These are phyloP conservation scores for Hemitrygon akajei DNA, from an alignment of 2,797 vertebrate species.

Conservation along the genomic window DNA sequence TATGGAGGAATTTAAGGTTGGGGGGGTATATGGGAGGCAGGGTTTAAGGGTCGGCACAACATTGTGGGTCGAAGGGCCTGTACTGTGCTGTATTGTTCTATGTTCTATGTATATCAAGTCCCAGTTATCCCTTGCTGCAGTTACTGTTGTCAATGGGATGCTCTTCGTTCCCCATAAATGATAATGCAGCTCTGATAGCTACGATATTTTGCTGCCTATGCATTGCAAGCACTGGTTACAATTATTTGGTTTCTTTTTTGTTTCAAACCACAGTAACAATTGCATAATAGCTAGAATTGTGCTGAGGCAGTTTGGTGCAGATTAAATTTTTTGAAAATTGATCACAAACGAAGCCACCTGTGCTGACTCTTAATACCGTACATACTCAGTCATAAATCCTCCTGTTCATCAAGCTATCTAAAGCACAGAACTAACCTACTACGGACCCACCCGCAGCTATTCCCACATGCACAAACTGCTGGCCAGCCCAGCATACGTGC, in stretches of 20 bases:
- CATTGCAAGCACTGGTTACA: background rate
- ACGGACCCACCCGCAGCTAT: background rate
- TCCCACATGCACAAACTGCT: background rate
- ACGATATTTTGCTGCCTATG: background rate
- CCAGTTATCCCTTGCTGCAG: background rate
- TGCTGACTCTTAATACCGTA: background rate
- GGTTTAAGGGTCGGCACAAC: too few relatives aligned
- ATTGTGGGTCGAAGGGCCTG: too few relatives aligned
- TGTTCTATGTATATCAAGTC: too few relatives aligned
- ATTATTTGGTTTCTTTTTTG: background rate
- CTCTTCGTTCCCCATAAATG: background rate
- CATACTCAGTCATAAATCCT: background rate
- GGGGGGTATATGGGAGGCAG: too few relatives aligned
- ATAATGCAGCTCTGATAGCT: background rate
- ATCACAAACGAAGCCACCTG: background rate
- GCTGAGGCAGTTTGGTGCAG: background rate
- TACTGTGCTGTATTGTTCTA: too few relatives aligned
- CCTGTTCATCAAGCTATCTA: background rate
- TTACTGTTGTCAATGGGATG: background rate
- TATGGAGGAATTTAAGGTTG: too few relatives aligned
- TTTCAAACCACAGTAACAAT: background rate
- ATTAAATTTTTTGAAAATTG: background rate
- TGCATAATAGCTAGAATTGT: background rate
- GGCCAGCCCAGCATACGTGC: background rate
- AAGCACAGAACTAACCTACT: background rate